Evolutionary conservation across 2,888 invertebrate species (phyloP).

Genomic region (Hydrotaea diabolus): DNA sequence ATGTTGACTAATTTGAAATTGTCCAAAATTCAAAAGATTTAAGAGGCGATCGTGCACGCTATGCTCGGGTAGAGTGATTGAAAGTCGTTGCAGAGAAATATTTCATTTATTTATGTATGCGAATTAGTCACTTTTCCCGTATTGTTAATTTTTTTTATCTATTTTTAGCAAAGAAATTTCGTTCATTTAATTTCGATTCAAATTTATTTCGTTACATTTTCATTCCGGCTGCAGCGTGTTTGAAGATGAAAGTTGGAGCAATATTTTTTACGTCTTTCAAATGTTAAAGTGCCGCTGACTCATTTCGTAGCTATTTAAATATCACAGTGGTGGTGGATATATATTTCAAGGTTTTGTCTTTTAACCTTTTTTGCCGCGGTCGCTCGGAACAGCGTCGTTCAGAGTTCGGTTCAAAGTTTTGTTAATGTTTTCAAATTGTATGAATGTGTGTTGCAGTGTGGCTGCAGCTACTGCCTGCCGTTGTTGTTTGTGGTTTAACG

Average conservation of each 20-base stretch:
- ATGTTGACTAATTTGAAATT: no score
- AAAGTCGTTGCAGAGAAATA: no score
- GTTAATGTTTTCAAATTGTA: conserved; percentile 27
- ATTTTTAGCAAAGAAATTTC: no score
- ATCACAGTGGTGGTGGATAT: conserved; percentile 33
- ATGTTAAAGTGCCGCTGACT: conserved; percentile 45
- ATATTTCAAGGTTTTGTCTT: conserved; percentile 67
- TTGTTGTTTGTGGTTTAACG: conserved; percentile 62
- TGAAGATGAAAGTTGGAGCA: conserved; percentile 22
- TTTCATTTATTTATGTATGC: no score
- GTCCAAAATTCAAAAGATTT: no score
- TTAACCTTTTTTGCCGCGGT: conserved; percentile 58
- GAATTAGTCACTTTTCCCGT: no score
- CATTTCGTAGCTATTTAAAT: conserved; percentile 58
- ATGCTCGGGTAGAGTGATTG: no score
- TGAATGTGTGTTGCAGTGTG: conserved; percentile 30
- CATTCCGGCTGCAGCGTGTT: background rate
- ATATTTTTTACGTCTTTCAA: conserved; percentile 21
- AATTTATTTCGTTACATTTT: background rate
- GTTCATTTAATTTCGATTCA: no score
- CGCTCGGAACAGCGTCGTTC: conserved; percentile 27
- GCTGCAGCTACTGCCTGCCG: background rate
- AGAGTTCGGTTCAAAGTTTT: conserved; percentile 56
- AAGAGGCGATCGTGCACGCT: no score
- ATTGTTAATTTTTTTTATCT: no score